Evolutionary conservation across 2,797 vertebrate species (phyloP).

Genomic region (Danio aesculapii): DNA sequence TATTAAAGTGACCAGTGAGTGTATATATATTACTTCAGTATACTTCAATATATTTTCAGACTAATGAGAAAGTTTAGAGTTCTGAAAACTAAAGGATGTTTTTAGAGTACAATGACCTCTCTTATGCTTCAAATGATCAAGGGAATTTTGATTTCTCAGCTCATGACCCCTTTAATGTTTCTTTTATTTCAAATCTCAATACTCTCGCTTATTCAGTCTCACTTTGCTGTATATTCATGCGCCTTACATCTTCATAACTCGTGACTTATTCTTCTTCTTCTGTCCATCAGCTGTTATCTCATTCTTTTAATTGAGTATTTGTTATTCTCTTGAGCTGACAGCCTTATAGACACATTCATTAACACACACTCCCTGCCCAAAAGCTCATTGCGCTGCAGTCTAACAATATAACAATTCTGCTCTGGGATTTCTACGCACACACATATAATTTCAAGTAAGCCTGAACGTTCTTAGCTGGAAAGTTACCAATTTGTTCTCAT

Average conservation of each 20-base stretch:
- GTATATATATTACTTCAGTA: too few species aligned
- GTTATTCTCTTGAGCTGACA: conserved; percentile 31
- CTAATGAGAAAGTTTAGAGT: too few species aligned
- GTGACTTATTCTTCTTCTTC: not conserved
- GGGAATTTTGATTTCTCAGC: too few species aligned
- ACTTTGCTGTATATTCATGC: not conserved
- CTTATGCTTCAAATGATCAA: too few species aligned
- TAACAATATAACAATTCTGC: conserved; percentile 17
- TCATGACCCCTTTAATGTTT: not conserved
- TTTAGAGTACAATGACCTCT: too few species aligned
- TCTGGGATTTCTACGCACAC: conserved; percentile 14
- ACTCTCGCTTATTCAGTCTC: not conserved
- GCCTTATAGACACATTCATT: conserved; percentile 32
- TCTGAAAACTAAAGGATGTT: too few species aligned
- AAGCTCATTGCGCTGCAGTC: conserved; percentile 4
- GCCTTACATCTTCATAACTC: conserved; percentile 1
- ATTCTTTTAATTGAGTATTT: conserved; percentile 29
- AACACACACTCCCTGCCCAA: conserved; percentile 16
- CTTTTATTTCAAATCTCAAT: conserved; percentile 15
- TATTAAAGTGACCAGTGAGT: too few species aligned
- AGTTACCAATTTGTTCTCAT: conserved; percentile 39
- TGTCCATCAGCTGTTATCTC: conserved; percentile 17
- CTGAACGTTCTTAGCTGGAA: conserved; percentile 20
- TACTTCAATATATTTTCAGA: too few species aligned
- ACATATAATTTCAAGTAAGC: conserved; percentile 3